A percentile compares a stretch with the other conserved stretches of the same genome.
phyloP scores from a whole-genome alignment of 2,888 invertebrate species.

The Ametastegia equiseti region DNA sequence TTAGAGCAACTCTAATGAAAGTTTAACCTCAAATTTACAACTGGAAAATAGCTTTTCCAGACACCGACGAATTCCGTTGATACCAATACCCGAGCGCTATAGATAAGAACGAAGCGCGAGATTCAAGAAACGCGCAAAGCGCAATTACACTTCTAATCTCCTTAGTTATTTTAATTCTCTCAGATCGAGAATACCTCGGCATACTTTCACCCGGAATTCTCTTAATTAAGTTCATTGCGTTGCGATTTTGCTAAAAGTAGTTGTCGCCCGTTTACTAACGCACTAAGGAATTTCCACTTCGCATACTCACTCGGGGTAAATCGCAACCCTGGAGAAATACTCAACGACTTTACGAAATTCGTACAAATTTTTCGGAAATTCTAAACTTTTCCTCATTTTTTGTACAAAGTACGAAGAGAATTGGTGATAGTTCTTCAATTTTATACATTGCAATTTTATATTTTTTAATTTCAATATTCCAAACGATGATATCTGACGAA shows the following conservation, averaged over 20 bases:
- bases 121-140: constrained; percentile 16
- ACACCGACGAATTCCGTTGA: not conserved
- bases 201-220: constrained; percentile 4
- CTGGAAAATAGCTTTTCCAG: constrained; percentile 25
- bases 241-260: constrained; percentile 14
- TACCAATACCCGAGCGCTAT: not conserved
- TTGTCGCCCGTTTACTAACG: not conserved
- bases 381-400: too few relatives aligned
- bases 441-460: too few relatives aligned
- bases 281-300: constrained; percentile 2
- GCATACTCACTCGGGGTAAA: not conserved
- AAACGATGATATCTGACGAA: too few relatives aligned
- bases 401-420: too few relatives aligned
- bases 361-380: too few relatives aligned
- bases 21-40: constrained; percentile 43
- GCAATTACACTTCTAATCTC: constrained; percentile 43
- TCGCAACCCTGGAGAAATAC: too few relatives aligned
- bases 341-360: too few relatives aligned
- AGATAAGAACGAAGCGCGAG: not conserved
- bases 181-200: constrained; percentile 22
- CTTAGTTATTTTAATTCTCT: constrained; percentile 38
- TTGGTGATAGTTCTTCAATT: too few relatives aligned
- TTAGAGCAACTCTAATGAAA: constrained; percentile 44
- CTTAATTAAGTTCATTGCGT: constrained; percentile 36
- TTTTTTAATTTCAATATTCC: too few relatives aligned